Evolutionary conservation across 2,888 invertebrate species (phyloP), one percentile per base, ranked within the genome.

Genomic region (Eristalinus aeneus): DNA sequence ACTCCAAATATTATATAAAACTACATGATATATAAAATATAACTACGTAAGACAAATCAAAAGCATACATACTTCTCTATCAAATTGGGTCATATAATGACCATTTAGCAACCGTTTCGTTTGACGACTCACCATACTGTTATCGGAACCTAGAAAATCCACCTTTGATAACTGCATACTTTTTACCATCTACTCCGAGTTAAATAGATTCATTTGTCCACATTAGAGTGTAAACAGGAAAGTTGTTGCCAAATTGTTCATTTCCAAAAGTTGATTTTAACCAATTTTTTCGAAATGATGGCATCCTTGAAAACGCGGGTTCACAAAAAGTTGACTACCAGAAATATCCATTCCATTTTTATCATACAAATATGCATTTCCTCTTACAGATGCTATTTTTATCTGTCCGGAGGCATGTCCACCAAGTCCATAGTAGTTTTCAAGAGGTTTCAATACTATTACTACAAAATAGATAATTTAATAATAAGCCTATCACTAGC

Each of bases 1-100:
- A 97, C 93, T 0, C 97, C 97, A 79, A 97, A 90, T 1, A 96
- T 94, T 10, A 97, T 92, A 91, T 95, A 96, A 93, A 97, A 97
- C 96, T 97, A 92, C 34, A 74, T 83, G 65, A 63, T n/a, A 64
- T 63, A 34, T 22, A 11, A 32, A 31, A 16, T 61, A 0, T 9
- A 32, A 23, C n/a, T 27, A 8, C 12, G 16, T 20, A 32, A 32
- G 27, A 12, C 12, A 31, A 34, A 39, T 27, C 23, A 27, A 46
- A 39, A 23, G 6, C 8, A 8, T 3, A 31, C 82, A 68, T 72
- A 95, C 96, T 93, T 96, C 94, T 91, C 95, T 94, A 91, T 97
- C 96, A 88, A 96, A 96, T 0, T 97, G 97, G 5, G 96, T 95
- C 92, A 96, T 94, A 12, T 90, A 90, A 11, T 93, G 93, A 0